phyloP scores from a whole-genome alignment of 2,113 vertebrate genomes.

The Promerops cafer region DNA sequence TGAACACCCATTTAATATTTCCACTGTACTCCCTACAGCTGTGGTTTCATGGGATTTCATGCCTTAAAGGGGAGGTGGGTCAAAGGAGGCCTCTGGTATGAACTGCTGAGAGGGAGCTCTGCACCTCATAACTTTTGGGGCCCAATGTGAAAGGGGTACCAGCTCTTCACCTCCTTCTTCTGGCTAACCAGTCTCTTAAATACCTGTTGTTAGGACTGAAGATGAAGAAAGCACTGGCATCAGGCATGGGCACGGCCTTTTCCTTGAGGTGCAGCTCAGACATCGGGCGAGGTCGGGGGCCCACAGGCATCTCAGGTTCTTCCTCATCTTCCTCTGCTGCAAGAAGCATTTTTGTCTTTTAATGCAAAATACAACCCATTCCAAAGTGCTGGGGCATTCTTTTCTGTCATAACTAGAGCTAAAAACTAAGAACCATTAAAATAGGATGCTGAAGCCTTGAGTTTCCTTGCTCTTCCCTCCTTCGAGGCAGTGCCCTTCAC shows the following conservation, averaged over 20 bases:
- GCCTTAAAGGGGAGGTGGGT: background rate
- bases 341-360: constrained; percentile 15
- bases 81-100: background rate
- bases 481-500: background rate
- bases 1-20: background rate
- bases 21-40: background rate
- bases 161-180: background rate
- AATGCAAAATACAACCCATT: background rate
- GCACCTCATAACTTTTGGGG: background rate
- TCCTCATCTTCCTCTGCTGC: constrained; percentile 91
- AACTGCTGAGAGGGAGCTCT: background rate
- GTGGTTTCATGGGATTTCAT: background rate
- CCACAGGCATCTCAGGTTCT: constrained; percentile 96
- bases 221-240: constrained; percentile 94
- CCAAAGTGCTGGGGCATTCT: background rate
- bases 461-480: background rate
- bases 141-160: background rate
- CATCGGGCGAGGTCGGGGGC: constrained; percentile 90
- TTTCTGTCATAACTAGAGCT: background rate
- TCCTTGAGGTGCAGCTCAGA: constrained; percentile 97
- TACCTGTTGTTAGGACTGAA: constrained; percentile 96
- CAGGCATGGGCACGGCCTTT: constrained; percentile 94
- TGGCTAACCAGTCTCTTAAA: background rate
- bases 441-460: background rate
- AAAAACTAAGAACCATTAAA: background rate